Percentiles rank a stretch among this genome's conserved stretches.
Conservation (phyloP, 92 coral and sea anemone species). For the Parazoanthus atlanticus region DNA sequence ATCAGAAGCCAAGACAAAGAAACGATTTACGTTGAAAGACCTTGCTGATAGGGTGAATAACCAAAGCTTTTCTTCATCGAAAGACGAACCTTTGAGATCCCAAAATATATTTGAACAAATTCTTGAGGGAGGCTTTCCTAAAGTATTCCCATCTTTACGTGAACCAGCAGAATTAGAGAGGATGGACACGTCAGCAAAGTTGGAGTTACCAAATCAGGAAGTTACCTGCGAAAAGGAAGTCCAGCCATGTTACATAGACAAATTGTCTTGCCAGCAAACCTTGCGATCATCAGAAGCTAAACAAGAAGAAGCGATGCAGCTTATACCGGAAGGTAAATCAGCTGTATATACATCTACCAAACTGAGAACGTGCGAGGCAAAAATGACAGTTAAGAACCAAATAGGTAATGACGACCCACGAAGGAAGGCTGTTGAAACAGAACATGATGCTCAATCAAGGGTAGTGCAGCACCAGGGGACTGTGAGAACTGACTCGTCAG, state of each 20-base stretch:
- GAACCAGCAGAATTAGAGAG: not conserved
- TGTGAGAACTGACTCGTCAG: no score
- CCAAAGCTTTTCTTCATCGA: not conserved
- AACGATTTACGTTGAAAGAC: not conserved
- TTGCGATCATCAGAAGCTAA: not conserved
- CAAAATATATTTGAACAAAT: not conserved
- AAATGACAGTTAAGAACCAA: not conserved
- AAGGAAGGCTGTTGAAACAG: not conserved
- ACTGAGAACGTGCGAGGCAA: not conserved
- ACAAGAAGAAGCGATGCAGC: not conserved
- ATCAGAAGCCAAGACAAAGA: not conserved
- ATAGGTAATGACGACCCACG: not conserved
- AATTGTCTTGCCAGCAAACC: not conserved
- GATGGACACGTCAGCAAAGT: not conserved
- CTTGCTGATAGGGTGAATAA: not conserved
- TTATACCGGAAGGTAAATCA: not conserved
- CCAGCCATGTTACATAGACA: not conserved
- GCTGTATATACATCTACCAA: not conserved
- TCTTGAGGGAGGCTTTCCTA: not conserved
- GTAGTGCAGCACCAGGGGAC: no score
- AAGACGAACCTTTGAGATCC: not conserved
- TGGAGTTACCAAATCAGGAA: not conserved
- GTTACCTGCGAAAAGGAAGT: not conserved
- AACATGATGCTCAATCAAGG: no score
- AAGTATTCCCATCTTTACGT: not conserved